phyloP scores from a whole-genome alignment of 2,888 invertebrate species.

The Dendrolimus pini region DNA sequence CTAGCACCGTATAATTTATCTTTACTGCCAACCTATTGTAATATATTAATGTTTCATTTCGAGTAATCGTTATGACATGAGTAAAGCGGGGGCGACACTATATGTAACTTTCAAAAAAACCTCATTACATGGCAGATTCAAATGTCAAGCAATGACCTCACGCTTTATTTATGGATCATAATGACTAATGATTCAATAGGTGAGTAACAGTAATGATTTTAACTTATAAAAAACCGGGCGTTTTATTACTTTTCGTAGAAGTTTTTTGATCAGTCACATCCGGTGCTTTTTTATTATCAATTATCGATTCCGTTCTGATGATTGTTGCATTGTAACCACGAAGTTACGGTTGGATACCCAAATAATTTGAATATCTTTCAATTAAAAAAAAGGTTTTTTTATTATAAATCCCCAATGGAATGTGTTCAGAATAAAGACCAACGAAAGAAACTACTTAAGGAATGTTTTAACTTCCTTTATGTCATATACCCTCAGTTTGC shows the following conservation, averaged over 20 bases:
- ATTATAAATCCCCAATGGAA: no score
- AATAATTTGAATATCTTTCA: no score
- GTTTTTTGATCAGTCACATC: neutral
- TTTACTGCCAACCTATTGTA: no score
- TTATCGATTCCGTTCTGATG: neutral
- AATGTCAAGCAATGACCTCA: conserved; percentile 4
- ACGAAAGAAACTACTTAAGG: no score
- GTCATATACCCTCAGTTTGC: no score
- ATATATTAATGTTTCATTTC: no score
- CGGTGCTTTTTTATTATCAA: neutral
- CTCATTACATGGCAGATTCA: conserved; percentile 2
- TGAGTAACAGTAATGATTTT: neutral
- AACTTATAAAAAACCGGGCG: neutral
- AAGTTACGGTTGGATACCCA: no score
- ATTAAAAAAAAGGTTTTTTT: no score
- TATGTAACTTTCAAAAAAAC: neutral
- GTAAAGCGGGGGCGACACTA: neutral
- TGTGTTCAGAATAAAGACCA: no score
- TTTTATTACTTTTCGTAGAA: neutral
- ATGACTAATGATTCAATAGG: neutral
- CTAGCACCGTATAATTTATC: no score
- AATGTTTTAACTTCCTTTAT: no score
- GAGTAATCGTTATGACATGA: no score
- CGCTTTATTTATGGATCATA: neutral
- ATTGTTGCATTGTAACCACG: neutral